phyloP scores from a whole-genome alignment of 2,888 invertebrate genomes.

The Tenthredo scrophulariae region DNA sequence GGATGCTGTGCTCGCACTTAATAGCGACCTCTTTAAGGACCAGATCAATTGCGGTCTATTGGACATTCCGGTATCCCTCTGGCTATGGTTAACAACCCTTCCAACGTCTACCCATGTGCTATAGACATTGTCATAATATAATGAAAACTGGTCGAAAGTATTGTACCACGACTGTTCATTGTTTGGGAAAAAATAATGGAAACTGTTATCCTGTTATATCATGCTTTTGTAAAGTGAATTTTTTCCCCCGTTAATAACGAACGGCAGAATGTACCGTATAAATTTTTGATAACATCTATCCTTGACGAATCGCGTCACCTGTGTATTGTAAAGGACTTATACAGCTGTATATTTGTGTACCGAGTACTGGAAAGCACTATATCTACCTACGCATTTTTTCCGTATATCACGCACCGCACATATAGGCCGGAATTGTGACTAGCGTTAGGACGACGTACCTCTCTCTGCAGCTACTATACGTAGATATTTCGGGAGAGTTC shows the following conservation, averaged over 20 bases:
- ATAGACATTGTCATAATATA: background rate
- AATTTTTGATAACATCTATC: background rate
- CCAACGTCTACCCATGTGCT: background rate
- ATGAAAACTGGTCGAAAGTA: background rate
- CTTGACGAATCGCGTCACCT: background rate
- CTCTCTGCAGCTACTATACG: background rate
- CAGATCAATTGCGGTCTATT: slow-evolving; percentile 21
- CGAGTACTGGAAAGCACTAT: background rate
- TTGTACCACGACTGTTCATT: background rate
- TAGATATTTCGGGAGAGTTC: background rate
- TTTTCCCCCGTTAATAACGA: background rate
- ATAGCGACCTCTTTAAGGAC: slow-evolving; percentile 10
- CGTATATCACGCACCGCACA: background rate
- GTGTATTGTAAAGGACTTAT: background rate
- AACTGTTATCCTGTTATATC: background rate
- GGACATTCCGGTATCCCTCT: background rate
- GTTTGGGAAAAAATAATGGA: background rate
- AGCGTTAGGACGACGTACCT: background rate
- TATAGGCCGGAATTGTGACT: background rate
- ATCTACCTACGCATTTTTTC: background rate
- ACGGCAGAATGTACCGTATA: background rate
- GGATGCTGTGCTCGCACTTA: background rate
- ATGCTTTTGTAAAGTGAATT: background rate
- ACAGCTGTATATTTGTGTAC: background rate
- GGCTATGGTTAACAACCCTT: background rate